phyloP scores from a whole-genome alignment of 2,888 invertebrate species.

The Sinotaia quadrata region DNA sequence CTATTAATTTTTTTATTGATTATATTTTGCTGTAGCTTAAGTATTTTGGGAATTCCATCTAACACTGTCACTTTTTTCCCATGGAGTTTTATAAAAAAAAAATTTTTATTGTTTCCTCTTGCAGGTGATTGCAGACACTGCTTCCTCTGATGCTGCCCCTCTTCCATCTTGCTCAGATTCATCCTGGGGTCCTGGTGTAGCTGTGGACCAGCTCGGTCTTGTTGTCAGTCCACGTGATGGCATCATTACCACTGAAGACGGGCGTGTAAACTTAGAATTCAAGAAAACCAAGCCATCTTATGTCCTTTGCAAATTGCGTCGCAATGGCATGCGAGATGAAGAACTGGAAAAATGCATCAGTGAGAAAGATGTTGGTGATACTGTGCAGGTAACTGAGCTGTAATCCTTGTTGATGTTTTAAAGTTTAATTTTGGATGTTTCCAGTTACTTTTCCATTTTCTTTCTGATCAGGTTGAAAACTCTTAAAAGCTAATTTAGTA shows the following conservation, averaged over 20 bases:
- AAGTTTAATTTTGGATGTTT: neutral
- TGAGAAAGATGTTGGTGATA: conserved; percentile 63
- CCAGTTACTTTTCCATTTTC: neutral
- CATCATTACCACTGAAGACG: conserved; percentile 46
- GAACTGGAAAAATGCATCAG: conserved; percentile 65
- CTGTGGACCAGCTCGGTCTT: conserved; percentile 69
- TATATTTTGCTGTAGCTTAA: no score
- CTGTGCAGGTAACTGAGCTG: conserved; percentile 40
- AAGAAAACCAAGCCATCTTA: conserved; percentile 84
- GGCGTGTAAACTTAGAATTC: conserved; percentile 75
- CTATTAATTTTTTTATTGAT: no score
- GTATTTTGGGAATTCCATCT: no score
- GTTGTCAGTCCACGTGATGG: conserved; percentile 65
- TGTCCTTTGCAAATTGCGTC: conserved; percentile 67
- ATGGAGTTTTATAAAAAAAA: no score
- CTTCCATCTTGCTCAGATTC: conserved; percentile 71
- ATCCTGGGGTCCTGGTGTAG: conserved; percentile 72
- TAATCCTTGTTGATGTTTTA: no score
- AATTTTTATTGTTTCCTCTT: no score
- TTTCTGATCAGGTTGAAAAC: no score
- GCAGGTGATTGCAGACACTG: conserved; percentile 63
- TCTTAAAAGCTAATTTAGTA: neutral
- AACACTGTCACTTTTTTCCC: no score
- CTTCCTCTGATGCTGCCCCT: conserved; percentile 63
- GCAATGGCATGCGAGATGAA: conserved; percentile 68